Conservation (phyloP, 2,888 invertebrate genomes). For the Ennomos fuscantarius region DNA sequence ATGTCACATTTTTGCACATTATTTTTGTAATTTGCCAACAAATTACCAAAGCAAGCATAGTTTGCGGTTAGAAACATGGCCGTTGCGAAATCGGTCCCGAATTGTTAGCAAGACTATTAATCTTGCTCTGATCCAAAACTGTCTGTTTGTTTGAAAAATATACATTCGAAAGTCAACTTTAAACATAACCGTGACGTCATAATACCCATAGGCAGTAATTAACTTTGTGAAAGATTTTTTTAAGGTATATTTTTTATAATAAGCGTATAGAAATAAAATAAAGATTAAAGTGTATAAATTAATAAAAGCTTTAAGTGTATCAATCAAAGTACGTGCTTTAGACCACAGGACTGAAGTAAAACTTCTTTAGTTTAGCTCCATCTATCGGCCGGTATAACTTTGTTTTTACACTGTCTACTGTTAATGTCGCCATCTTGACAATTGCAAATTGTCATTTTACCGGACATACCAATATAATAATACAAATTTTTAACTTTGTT, state of each 20-base stretch:
- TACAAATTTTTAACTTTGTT: too few relatives aligned
- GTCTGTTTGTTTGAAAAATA: constrained; percentile 69
- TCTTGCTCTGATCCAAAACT: constrained; percentile 69
- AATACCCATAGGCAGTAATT: constrained; percentile 50
- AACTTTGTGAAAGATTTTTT: constrained; percentile 41
- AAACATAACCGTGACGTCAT: constrained; percentile 47
- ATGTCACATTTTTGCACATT: constrained; percentile 6
- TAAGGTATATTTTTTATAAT: not conserved
- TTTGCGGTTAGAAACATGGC: constrained; percentile 31
- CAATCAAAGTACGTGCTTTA: too few relatives aligned
- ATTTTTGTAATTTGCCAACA: constrained; percentile 36
- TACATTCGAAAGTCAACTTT: constrained; percentile 52
- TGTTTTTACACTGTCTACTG: too few relatives aligned
- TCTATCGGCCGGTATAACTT: too few relatives aligned
- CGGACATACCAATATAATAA: too few relatives aligned
- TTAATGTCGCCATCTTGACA: too few relatives aligned
- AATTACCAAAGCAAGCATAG: constrained; percentile 25
- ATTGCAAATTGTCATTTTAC: too few relatives aligned
- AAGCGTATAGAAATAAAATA: not conserved
- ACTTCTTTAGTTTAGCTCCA: too few relatives aligned
- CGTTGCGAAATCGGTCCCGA: constrained; percentile 64
- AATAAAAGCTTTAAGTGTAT: too few relatives aligned
- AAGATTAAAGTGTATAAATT: too few relatives aligned
- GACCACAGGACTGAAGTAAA: too few relatives aligned
- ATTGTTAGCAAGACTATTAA: constrained; percentile 71